Evolutionary conservation across 92 coral and sea anemone genomes (phyloP).

Genomic region (Zoanthus solanderi): DNA sequence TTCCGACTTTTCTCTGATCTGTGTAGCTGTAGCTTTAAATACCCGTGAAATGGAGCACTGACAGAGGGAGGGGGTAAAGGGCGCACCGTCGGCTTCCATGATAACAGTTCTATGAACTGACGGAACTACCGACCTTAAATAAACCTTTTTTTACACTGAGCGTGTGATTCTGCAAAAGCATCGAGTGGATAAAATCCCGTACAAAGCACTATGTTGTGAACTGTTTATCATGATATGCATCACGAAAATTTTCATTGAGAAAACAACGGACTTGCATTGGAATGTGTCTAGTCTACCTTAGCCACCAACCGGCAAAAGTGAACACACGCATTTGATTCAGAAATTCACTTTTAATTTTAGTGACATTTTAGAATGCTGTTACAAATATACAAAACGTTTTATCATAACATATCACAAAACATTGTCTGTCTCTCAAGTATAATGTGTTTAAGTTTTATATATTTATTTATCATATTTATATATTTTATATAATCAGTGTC

Average conservation of each 20-base stretch:
- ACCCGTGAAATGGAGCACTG: too few species aligned
- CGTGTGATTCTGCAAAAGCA: too few species aligned
- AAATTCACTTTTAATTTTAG: background rate
- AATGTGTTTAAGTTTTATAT: background rate
- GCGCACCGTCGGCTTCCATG: too few species aligned
- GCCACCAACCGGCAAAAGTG: background rate
- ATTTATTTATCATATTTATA: too few species aligned
- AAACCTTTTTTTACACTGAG: too few species aligned
- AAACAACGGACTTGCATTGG: background rate
- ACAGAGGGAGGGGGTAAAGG: too few species aligned
- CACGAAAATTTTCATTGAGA: background rate
- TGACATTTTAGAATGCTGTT: background rate
- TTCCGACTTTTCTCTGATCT: too few species aligned
- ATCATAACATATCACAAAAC: slow-evolving; percentile 2
- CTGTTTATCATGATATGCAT: background rate
- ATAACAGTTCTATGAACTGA: too few species aligned
- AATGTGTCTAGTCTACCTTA: background rate
- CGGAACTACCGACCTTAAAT: too few species aligned
- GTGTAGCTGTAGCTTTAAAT: too few species aligned
- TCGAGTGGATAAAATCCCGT: background rate
- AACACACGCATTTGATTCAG: background rate
- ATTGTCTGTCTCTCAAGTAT: background rate
- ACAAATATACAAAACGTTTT: background rate
- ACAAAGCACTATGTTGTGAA: too few species aligned
- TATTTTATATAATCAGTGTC: too few species aligned